Percentiles rank a stretch among this genome's conserved stretches.
phyloP scores from a whole-genome alignment of 2,888 invertebrate genomes.

The Drosophila ustulata region DNA sequence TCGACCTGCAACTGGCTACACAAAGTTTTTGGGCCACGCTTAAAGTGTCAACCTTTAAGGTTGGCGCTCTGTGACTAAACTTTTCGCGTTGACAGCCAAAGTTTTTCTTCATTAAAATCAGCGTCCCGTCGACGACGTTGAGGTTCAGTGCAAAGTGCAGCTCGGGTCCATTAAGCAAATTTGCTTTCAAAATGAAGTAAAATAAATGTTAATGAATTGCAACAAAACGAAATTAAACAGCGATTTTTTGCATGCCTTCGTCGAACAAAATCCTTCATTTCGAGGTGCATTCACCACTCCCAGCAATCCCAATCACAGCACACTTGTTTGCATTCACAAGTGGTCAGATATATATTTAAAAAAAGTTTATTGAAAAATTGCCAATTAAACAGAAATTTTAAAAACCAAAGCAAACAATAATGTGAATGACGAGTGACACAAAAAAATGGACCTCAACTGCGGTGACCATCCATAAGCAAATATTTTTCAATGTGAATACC shows the following conservation, averaged over 20 bases:
- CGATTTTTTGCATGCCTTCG: constrained; percentile 33
- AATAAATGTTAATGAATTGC: constrained; percentile 65
- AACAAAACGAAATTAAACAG: constrained; percentile 38
- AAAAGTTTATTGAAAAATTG: constrained; percentile 49
- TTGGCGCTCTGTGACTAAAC: constrained; percentile 12
- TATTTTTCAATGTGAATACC: constrained; percentile 15
- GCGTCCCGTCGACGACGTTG: background rate
- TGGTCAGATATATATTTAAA: constrained; percentile 5
- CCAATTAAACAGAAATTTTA: constrained; percentile 71
- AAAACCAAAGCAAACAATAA: constrained; percentile 48
- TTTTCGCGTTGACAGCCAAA: constrained; percentile 53
- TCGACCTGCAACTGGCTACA: constrained; percentile 41
- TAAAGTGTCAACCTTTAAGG: constrained; percentile 63
- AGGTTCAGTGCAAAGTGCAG: constrained; percentile 3
- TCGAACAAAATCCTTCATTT: constrained; percentile 14
- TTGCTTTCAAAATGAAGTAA: constrained; percentile 28
- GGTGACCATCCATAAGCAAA: constrained; percentile 15
- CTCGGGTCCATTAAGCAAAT: constrained; percentile 43
- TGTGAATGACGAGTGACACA: constrained; percentile 34
- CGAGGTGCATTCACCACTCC: background rate
- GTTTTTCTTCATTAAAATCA: constrained; percentile 65
- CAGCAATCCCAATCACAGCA: constrained; percentile 29
- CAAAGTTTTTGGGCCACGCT: constrained; percentile 42
- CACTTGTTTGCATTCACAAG: constrained; percentile 45
- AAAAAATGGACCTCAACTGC: constrained; percentile 37